Conservation (phyloP, 2,113 vertebrate species). For the Oryzias melastigma region DNA sequence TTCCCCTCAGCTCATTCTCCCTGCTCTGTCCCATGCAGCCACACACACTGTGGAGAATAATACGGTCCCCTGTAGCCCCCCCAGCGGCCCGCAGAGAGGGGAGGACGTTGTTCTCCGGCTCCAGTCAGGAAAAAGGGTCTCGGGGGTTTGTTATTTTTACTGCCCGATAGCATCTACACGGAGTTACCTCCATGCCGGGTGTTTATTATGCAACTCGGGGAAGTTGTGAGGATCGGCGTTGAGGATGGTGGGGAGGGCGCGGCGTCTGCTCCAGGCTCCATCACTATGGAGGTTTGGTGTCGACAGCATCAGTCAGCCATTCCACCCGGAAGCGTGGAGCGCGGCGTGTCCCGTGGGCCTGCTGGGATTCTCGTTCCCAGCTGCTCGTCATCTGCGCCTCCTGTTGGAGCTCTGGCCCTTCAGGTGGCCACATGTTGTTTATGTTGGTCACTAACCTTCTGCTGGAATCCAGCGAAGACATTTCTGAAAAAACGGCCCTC, state of each 20-base stretch:
- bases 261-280: constrained; percentile 27
- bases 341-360: constrained; percentile 66
- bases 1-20: constrained; percentile 23
- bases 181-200: constrained; percentile 68
- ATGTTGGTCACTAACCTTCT: constrained; percentile 9
- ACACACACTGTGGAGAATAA: constrained; percentile 51
- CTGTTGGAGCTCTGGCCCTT: neutral
- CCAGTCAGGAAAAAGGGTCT: constrained; percentile 87
- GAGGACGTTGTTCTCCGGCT: constrained; percentile 85
- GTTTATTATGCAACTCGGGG: constrained; percentile 75
- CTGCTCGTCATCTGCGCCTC: constrained; percentile 42
- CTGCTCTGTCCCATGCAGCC: constrained; percentile 36
- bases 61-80: constrained; percentile 50
- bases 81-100: constrained; percentile 52
- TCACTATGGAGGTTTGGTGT: constrained; percentile 67
- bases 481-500: too few relatives aligned
- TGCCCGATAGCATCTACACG: constrained; percentile 82
- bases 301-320: constrained; percentile 81
- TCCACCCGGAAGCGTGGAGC: constrained; percentile 83
- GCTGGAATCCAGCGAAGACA: neutral
- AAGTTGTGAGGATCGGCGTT: constrained; percentile 57
- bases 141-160: constrained; percentile 85
- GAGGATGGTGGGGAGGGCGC: constrained; percentile 34
- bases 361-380: constrained; percentile 68
- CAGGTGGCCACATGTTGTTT: constrained; percentile 50